Evolutionary conservation across 2,797 vertebrate genomes (phyloP).

Genomic region (Gymnodraco acuticeps): DNA sequence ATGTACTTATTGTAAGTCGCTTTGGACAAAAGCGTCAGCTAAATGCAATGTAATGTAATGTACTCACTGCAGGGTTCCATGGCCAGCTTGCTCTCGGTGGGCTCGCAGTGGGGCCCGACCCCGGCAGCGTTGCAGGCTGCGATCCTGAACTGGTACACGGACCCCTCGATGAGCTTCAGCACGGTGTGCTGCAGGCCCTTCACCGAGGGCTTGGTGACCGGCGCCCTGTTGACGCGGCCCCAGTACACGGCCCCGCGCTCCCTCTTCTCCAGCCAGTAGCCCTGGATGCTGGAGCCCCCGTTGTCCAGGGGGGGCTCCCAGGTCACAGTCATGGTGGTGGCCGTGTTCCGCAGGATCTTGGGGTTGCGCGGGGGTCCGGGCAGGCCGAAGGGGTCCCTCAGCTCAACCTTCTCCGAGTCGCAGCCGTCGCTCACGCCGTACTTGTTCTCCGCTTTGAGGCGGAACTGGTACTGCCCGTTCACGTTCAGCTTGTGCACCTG

Average conservation of each 20-base stretch:
- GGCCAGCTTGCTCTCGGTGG: conserved; percentile 90
- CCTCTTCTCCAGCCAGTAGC: conserved; percentile 98
- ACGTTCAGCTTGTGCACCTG: conserved; percentile 93
- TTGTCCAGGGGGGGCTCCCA: conserved; percentile 96
- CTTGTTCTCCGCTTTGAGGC: conserved; percentile 95
- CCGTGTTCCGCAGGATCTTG: conserved; percentile 88
- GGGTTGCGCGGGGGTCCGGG: conserved; percentile 96
- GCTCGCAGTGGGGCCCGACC: conserved; percentile 93
- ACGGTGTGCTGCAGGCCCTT: conserved; percentile 92
- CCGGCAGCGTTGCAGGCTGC: conserved; percentile 95
- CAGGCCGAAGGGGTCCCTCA: conserved; percentile 94
- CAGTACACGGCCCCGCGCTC: conserved; percentile 96
- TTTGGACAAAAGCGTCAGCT: too few relatives aligned
- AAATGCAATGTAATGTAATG: too few relatives aligned
- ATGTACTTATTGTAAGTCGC: too few relatives aligned
- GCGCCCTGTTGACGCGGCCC: conserved; percentile 92
- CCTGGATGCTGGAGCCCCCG: conserved; percentile 94
- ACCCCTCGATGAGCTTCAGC: conserved; percentile 91
- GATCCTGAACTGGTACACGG: conserved; percentile 95
- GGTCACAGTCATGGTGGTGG: conserved; percentile 92
- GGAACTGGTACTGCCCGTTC: conserved; percentile 93
- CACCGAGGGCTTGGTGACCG: conserved; percentile 93
- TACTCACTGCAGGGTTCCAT: conserved; percentile 94
- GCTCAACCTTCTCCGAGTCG: conserved; percentile 95
- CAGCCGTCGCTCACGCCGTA: conserved; percentile 96